A percentile compares a stretch with the other conserved stretches of the same genome.
phyloP scores from a whole-genome alignment of 2,797 vertebrate species.

The Harpagifer antarcticus region DNA sequence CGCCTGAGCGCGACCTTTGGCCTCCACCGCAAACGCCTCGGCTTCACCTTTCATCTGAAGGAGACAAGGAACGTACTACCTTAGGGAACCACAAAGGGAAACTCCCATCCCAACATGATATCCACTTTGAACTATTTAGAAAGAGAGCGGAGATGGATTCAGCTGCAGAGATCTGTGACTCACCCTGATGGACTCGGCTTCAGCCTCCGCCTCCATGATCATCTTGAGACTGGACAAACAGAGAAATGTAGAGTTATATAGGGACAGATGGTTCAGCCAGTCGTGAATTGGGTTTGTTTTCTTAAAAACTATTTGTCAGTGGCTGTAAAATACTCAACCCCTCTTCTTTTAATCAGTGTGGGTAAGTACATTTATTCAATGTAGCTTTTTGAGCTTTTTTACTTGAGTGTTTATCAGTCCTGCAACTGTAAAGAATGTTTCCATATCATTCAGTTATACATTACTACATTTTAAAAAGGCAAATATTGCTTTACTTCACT shows the following conservation, averaged over 20 bases:
- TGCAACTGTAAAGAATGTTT: too few species aligned
- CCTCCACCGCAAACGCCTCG: constrained; percentile 89
- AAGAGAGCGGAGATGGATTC: background rate
- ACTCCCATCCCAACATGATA: background rate
- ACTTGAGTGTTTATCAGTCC: too few species aligned
- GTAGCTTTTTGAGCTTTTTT: too few species aligned
- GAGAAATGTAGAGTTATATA: constrained; percentile 1
- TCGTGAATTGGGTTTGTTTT: too few species aligned
- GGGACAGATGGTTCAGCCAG: background rate
- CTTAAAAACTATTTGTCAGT: too few species aligned
- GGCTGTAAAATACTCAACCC: too few species aligned
- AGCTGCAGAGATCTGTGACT: constrained; percentile 56
- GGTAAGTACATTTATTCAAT: too few species aligned
- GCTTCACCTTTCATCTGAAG: constrained; percentile 91
- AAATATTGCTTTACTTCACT: background rate
- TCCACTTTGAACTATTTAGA: background rate
- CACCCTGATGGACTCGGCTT: constrained; percentile 90
- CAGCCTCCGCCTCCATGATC: constrained; percentile 93
- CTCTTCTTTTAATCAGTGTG: too few species aligned
- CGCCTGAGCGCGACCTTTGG: constrained; percentile 89
- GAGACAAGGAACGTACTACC: background rate
- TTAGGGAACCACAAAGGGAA: background rate
- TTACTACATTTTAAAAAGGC: too few species aligned
- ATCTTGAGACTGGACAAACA: constrained; percentile 83
- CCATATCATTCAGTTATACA: too few species aligned